Base-by-base conservation (phyloP, 2,888 invertebrate genomes). In the Diarsia rubi region DNA sequence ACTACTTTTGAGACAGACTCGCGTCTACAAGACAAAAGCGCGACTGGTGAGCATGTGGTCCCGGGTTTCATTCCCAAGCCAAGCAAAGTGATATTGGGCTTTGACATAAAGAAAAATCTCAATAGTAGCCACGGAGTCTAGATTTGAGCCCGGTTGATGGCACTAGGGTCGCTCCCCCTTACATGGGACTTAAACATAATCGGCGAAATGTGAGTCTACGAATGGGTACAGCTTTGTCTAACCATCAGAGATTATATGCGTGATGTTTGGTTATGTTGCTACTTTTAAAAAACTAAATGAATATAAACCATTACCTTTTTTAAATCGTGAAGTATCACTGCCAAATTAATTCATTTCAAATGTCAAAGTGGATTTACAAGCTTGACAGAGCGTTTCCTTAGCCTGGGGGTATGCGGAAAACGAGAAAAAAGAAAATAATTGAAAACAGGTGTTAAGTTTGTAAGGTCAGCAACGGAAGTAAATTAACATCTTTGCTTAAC, bases 291-390 rank as follows among this genome's bases (percentile, higher is more conserved):
- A 27, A n/a, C 27, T 60, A 14, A 14, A n/a, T 27, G 16, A 49
- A 37, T 57, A 57, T 77, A 49, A 74, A 60, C 79, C 78, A 84
- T 87, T 37, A 59, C 82, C 83, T 80, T 90, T n/a, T 88, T 86
- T 21, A 52, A 37, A n/a, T 62, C 14, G 19, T 14, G 27, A 85
- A 86, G 86, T 84, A 88, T 90, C 79, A 71, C 74, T 75, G 66
- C 75, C 73, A 89, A 88, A 78, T 89, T 91, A 91, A 92, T 91
- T 91, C 88, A 88, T 89, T 91, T 88, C 80, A 77, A 79, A 89
- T 86, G 69, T 62, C 69, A 91, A 92, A 92, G 88, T 73, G 70
- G 57, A 77, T 74, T 75, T 42, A 64, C 21, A 54, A 37, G 69
- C 27, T 66, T 31, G 47, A 31, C 65, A 42, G 60, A 69, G 67